Conservation (phyloP, 2,888 invertebrate species). For the Dryococelus australis region DNA sequence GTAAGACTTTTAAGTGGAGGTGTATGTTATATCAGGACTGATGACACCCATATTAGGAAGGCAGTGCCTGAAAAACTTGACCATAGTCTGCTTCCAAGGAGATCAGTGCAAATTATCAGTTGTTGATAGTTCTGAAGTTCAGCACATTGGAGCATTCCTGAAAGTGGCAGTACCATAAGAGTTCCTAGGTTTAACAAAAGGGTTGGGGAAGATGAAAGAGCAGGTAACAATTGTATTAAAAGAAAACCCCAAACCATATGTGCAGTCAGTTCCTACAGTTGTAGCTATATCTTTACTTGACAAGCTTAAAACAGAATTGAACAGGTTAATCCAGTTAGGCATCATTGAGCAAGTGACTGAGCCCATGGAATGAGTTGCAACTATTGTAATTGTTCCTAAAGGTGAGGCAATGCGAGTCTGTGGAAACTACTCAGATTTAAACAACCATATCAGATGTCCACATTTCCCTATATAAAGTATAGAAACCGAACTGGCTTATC, state of each 20-base stretch:
- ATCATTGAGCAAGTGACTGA: not conserved
- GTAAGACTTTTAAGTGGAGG: not conserved
- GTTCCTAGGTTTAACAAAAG: not conserved
- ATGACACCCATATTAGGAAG: not conserved
- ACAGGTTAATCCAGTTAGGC: no score
- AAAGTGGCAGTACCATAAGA: not conserved
- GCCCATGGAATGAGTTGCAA: not conserved
- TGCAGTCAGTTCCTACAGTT: not conserved
- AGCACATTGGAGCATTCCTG: not conserved
- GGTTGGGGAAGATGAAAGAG: not conserved
- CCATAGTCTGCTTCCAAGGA: not conserved
- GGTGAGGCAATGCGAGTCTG: constrained; percentile 22
- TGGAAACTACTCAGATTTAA: not conserved
- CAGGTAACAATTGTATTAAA: not conserved
- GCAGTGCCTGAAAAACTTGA: not conserved
- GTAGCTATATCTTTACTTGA: not conserved
- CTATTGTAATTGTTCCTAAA: not conserved
- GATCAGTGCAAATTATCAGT: not conserved
- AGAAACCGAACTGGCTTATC: no score
- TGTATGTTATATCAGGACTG: not conserved
- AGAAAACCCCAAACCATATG: not conserved
- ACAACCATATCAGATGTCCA: no score
- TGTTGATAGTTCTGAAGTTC: not conserved
- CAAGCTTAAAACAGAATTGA: not conserved
- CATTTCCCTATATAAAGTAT: no score